Evolutionary conservation across 2,888 invertebrate genomes (phyloP).

Genomic region (Eutolmus rufibarbis): DNA sequence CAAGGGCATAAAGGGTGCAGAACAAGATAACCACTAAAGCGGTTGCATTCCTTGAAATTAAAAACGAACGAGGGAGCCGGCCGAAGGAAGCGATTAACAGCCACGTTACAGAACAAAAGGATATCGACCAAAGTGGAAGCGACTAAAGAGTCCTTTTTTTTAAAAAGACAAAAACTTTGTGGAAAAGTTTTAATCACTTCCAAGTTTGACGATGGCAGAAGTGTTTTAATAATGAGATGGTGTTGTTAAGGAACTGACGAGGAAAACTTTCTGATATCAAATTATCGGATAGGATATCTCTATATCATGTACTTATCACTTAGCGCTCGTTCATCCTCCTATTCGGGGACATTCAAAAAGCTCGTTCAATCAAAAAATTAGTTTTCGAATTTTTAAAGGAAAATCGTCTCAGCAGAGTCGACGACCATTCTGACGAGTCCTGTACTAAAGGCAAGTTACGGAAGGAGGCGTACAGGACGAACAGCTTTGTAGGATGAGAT

Average conservation of each 20-base stretch:
- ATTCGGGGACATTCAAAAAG: background rate
- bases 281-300: slow-evolving; percentile 5
- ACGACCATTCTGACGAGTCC: background rate
- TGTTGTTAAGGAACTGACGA: slow-evolving; percentile 23
- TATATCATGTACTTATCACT: slow-evolving; percentile 26
- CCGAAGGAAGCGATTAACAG: slow-evolving; percentile 3
- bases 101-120: slow-evolving; percentile 3
- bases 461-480: background rate
- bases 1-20: background rate
- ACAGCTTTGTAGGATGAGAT: background rate
- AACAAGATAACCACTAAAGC: background rate
- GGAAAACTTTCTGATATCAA: slow-evolving; percentile 32
- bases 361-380: slow-evolving; percentile 30
- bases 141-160: background rate
- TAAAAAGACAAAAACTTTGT: background rate
- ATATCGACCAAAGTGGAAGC: background rate
- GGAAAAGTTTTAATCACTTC: slow-evolving; percentile 35
- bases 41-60: slow-evolving; percentile 1
- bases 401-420: background rate
- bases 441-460: background rate
- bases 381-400: background rate
- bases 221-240: slow-evolving; percentile 26
- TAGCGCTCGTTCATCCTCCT: background rate
- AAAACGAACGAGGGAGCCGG: background rate
- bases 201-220: slow-evolving; percentile 17